A percentile compares a stretch with the other conserved stretches of the same genome.
These are phyloP conservation scores for Alca torda DNA, from an alignment of 2,797 vertebrate genomes.

Conservation along the genomic window DNA sequence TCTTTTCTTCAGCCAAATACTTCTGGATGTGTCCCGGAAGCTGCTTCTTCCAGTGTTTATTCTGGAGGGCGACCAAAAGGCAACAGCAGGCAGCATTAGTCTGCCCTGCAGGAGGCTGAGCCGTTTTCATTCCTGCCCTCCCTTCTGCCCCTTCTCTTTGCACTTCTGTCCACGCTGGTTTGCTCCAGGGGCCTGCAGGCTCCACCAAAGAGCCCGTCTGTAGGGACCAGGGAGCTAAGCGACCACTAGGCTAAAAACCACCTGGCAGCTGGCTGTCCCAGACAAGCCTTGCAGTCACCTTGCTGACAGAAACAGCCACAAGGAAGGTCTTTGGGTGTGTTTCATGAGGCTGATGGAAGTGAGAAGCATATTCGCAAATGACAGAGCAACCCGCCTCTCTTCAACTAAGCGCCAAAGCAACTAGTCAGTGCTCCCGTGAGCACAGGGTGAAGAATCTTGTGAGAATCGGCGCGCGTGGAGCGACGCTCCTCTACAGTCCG, in stretches of 20 bases:
- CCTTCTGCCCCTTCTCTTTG: not conserved
- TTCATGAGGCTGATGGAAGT: not conserved
- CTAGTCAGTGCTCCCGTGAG: not conserved
- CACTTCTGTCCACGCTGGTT: not conserved
- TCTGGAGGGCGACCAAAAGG: not conserved
- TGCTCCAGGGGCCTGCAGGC: not conserved
- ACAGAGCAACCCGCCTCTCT: not conserved
- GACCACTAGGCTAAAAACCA: not conserved
- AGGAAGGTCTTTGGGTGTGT: not conserved
- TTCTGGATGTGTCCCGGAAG: not conserved
- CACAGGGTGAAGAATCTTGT: not conserved
- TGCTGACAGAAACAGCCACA: not conserved
- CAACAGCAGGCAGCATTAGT: not conserved
- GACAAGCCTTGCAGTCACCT: not conserved
- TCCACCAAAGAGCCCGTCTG: not conserved
- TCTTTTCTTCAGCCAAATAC: not conserved
- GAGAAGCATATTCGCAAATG: not conserved
- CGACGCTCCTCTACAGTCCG: not conserved
- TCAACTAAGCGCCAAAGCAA: not conserved
- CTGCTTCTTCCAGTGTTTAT: not conserved
- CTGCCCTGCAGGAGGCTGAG: not conserved
- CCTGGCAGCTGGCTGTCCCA: not conserved
- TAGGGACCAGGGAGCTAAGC: not conserved
- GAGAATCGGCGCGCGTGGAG: rapidly evolving
- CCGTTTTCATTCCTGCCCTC: not conserved